phyloP scores from a whole-genome alignment of 2,113 vertebrate genomes.

The Sinocyclocheilus anophthalmus region DNA sequence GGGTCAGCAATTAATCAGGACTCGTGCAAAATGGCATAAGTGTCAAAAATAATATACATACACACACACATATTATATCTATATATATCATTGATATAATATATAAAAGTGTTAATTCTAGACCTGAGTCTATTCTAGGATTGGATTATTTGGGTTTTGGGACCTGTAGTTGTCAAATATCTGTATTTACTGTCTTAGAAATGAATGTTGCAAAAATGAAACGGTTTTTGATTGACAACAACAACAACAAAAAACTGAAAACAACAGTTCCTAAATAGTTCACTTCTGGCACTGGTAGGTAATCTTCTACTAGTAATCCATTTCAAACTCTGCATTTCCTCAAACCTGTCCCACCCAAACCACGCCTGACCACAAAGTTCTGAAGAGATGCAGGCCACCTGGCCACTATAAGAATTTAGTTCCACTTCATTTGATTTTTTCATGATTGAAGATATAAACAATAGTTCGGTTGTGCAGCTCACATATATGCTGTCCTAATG shows the following conservation, averaged over 20 bases:
- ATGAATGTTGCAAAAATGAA: not conserved
- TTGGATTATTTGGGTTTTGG: not conserved
- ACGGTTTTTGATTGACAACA: not conserved
- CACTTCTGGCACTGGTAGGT: not conserved
- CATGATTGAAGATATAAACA: not conserved
- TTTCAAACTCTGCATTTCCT: not conserved
- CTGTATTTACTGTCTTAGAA: not conserved
- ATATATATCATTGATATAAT: no score
- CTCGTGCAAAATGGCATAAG: no score
- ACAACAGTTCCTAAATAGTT: not conserved
- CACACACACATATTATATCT: no score
- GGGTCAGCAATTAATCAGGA: no score
- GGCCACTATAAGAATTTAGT: not conserved
- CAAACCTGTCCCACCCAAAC: not conserved
- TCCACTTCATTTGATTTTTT: not conserved
- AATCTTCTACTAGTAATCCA: not conserved
- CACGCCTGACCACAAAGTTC: not conserved
- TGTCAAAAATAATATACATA: no score
- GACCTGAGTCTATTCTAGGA: not conserved
- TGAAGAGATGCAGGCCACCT: not conserved
- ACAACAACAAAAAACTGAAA: not conserved
- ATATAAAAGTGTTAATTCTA: not conserved
- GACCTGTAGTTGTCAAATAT: not conserved
- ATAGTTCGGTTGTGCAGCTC: no score
- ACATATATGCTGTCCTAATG: not conserved